A percentile compares a stretch with the other conserved stretches of the same genome.
These are phyloP conservation scores for Passerina amoena DNA, from an alignment of 2,113 vertebrate genomes.

Conservation along the genomic window DNA sequence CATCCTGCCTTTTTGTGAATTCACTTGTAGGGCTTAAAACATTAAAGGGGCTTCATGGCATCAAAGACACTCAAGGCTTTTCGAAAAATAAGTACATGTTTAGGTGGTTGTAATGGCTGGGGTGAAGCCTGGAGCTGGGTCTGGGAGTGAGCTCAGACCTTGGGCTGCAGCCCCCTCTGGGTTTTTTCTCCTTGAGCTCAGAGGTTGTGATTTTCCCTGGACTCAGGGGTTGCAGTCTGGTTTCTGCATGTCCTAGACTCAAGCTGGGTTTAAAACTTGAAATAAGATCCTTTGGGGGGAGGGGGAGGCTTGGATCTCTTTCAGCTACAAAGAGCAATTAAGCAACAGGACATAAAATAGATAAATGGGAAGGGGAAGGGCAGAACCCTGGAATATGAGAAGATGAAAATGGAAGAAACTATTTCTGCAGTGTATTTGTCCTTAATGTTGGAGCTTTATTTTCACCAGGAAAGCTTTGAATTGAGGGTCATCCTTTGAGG, in stretches of 20 bases:
- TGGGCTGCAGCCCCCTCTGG: not conserved
- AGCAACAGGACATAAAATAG: conserved; percentile 36
- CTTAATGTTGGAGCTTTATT: not conserved
- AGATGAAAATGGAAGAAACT: conserved; percentile 16
- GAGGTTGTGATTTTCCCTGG: not conserved
- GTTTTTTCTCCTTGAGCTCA: not conserved
- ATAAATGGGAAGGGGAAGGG: conserved; percentile 26
- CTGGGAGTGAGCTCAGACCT: not conserved
- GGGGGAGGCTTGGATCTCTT: conserved; percentile 7
- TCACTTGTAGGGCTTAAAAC: not conserved
- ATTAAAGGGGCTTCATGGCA: not conserved
- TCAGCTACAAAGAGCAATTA: conserved; percentile 42
- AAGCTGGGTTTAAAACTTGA: conserved; percentile 19
- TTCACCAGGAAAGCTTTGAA: not conserved
- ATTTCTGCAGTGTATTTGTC: not conserved
- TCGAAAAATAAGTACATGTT: not conserved
- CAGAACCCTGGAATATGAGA: not conserved
- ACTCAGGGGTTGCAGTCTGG: not conserved
- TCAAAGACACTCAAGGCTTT: not conserved
- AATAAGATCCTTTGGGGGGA: conserved; percentile 29
- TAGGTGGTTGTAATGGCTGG: not conserved
- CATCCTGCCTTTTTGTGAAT: not conserved
- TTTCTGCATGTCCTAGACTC: not conserved
- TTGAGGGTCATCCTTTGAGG: not conserved
- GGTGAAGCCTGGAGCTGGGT: not conserved